Conservation (phyloP, 2,888 invertebrate species). For the Latrodectus elegans region DNA sequence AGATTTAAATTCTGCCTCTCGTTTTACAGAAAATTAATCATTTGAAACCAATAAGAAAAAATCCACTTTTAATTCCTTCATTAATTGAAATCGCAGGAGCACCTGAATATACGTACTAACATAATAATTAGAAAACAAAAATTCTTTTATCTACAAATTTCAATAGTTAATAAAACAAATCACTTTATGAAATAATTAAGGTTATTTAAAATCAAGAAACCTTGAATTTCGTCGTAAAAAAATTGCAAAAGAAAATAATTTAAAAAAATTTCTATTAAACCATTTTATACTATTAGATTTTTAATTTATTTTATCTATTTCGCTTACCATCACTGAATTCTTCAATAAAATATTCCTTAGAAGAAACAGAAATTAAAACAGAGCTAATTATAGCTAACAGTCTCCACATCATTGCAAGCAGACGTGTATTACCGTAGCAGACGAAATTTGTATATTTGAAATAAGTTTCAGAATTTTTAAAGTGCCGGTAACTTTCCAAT, state of each 20-base stretch:
- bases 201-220: too few relatives aligned
- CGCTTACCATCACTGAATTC: not conserved
- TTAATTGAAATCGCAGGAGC: too few relatives aligned
- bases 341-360: not conserved
- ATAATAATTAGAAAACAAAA: too few relatives aligned
- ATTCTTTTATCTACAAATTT: too few relatives aligned
- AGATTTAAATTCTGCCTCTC: too few relatives aligned
- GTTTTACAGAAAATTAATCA: too few relatives aligned
- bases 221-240: too few relatives aligned
- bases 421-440: not conserved
- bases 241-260: not conserved
- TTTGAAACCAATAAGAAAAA: too few relatives aligned
- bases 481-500: slow-evolving; percentile 11
- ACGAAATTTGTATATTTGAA: slow-evolving; percentile 9
- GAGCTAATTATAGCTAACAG: not conserved
- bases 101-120: too few relatives aligned
- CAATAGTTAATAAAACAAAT: too few relatives aligned
- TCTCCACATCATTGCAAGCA: not conserved
- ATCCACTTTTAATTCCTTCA: too few relatives aligned
- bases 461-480: not conserved
- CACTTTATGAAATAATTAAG: too few relatives aligned
- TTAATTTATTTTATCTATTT: not conserved
- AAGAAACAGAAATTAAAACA: not conserved
- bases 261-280: not conserved
- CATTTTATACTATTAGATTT: not conserved